Evolutionary conservation across 2,888 invertebrate species (phyloP).

Genomic region (Brachypterus glaber): DNA sequence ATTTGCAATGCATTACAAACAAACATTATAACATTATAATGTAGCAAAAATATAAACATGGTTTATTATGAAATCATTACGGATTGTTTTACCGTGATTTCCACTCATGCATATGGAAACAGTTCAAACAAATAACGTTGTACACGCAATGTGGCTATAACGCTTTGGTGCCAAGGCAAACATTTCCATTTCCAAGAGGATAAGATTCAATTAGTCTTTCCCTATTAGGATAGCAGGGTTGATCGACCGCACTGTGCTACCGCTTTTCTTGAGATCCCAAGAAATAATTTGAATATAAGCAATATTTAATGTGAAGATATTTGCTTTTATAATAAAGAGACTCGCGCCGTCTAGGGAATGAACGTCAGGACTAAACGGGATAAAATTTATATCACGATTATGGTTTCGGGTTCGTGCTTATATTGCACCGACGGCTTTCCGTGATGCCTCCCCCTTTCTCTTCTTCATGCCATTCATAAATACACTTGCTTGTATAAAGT

Average conservation of each 20-base stretch:
- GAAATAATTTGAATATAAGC: constrained; percentile 41
- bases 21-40: too few relatives aligned
- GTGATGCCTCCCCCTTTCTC: too few relatives aligned
- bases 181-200: constrained; percentile 29
- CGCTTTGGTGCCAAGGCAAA: too few relatives aligned
- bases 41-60: too few relatives aligned
- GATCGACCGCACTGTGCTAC: constrained; percentile 24
- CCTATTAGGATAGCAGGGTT: constrained; percentile 34
- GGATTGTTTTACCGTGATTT: too few relatives aligned
- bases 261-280: too few relatives aligned
- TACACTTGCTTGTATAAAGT: constrained; percentile 25
- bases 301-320: constrained; percentile 38
- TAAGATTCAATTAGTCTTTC: constrained; percentile 37
- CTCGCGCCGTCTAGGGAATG: constrained; percentile 13
- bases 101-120: too few relatives aligned
- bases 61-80: too few relatives aligned
- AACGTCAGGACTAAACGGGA: constrained; percentile 20
- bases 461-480: constrained; percentile 26
- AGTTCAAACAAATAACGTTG: too few relatives aligned
- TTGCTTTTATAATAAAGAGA: constrained; percentile 37
- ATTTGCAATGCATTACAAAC: too few relatives aligned
- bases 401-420: constrained; percentile 33
- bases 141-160: too few relatives aligned
- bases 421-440: constrained; percentile 24
- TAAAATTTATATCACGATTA: constrained; percentile 35